Conservation (phyloP, 2,797 vertebrate genomes). For the Chloroceryle amazona region DNA sequence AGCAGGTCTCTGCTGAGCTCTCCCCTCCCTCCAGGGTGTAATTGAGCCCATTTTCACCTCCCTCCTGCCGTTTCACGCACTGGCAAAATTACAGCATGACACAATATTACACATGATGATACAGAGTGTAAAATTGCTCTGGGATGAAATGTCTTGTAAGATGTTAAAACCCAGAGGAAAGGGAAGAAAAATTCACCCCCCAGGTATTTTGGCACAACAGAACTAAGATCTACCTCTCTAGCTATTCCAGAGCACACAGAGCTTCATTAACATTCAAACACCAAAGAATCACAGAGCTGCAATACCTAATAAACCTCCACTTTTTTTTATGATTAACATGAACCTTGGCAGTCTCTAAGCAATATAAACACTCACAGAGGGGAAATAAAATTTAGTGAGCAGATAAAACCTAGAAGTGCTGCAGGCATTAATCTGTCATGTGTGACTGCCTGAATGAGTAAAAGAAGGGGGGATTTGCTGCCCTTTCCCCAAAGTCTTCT, state of each 20-base stretch:
- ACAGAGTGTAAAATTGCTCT: slow-evolving; percentile 13
- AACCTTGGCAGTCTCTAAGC: slow-evolving; percentile 65
- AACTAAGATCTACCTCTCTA: neutral
- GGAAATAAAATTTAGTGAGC: slow-evolving; percentile 67
- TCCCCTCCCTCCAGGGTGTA: neutral
- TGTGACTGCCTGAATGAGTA: neutral
- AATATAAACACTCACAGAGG: slow-evolving; percentile 56
- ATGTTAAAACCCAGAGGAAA: neutral
- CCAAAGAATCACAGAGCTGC: slow-evolving; percentile 15
- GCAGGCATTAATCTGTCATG: slow-evolving; percentile 42
- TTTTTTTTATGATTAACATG: slow-evolving; percentile 48
- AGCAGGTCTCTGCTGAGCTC: neutral
- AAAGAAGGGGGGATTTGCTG: neutral
- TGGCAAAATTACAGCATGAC: neutral
- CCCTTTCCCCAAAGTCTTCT: neutral
- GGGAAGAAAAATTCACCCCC: neutral
- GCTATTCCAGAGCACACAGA: neutral
- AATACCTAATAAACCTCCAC: slow-evolving; percentile 39
- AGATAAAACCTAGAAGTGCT: slow-evolving; percentile 61
- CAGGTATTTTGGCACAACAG: neutral
- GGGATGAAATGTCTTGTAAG: neutral
- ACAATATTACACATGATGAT: slow-evolving; percentile 26
- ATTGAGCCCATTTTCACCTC: neutral
- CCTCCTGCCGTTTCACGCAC: neutral
- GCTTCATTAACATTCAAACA: slow-evolving; percentile 56